Conservation (phyloP, 2,888 invertebrate genomes). For the Polymixis flavicincta region DNA sequence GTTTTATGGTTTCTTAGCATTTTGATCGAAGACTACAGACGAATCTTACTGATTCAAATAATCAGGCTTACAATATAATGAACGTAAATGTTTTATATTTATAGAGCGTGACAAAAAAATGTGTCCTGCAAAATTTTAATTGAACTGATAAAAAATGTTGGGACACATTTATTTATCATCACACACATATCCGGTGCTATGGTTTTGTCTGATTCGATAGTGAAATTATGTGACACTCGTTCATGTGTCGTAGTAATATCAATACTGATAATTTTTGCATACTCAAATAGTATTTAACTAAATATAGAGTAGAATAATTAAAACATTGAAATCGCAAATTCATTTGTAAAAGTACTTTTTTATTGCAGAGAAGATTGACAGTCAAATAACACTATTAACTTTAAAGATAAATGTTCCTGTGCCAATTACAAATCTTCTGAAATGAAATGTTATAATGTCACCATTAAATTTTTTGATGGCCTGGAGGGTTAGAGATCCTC, state of each 20-base stretch:
- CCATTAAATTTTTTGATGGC: neutral
- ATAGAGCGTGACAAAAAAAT: neutral
- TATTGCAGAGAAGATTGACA: neutral
- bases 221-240: conserved; percentile 5
- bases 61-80: no score
- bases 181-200: conserved; percentile 34
- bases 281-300: neutral
- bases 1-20: neutral
- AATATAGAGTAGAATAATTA: neutral
- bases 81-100: neutral
- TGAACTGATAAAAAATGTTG: conserved; percentile 37
- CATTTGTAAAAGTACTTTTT: no score
- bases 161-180: conserved; percentile 36
- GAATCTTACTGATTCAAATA: neutral
- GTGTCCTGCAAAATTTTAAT: conserved; percentile 11
- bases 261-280: neutral
- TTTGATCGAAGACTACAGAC: neutral
- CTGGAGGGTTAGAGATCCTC: no score
- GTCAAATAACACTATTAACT: neutral
- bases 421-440: neutral
- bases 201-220: conserved; percentile 42
- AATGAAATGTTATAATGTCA: neutral
- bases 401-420: neutral
- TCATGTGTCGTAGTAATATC: neutral
- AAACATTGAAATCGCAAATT: neutral